Evolutionary conservation across 2,113 vertebrate genomes (phyloP), one percentile per base, ranked within the genome.

Genomic region (Psettodes erumei): DNA sequence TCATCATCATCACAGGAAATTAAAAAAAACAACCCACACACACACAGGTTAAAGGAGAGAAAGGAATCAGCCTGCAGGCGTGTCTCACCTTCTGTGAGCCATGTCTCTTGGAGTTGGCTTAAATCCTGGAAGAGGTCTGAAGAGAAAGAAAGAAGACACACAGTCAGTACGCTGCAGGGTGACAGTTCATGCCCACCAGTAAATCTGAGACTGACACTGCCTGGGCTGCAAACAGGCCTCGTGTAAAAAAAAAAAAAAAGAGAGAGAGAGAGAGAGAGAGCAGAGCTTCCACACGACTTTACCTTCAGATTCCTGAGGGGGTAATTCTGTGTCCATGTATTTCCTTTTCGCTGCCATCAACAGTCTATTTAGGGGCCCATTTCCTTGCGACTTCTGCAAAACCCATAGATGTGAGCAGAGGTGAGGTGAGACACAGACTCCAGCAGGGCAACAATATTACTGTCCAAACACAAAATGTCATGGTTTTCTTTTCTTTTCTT

Each of bases 111-210:
- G 83, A 99, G 94, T 91, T 95, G 96, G 93, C 95, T 94, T 95
- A 99, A 89, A 93, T 99, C 96, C 91, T 98, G 98, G 95, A 99
- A 99, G 83, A 98, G 98, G 78, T 98, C 98, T 99, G 93, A 54
- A 62, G 1, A 74, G 45, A 53, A 82, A 38, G 51, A 62, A 45
- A 50, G 60, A n/a, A 62, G 4, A 47, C 5, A 65, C 7, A 51
- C 2, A 48, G 27, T 67, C 33, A 67, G 27, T 21, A 47, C n/a
- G 45, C 6, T 19, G 54, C 30, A 48, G 6, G 27, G 12, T 58
- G 38, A 65, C 45, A 12, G 15, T n/a, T n/a, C n/a, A n/a, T n/a
- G n/a, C n/a, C n/a, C n/a, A n/a, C n/a, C n/a, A n/a, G n/a, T n/a
- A n/a, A n/a, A n/a, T n/a, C 28, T 37, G 54, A 65, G 25, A 0